Evolutionary conservation across 2,113 vertebrate genomes (phyloP).

Genomic region (Bos javanicus): DNA sequence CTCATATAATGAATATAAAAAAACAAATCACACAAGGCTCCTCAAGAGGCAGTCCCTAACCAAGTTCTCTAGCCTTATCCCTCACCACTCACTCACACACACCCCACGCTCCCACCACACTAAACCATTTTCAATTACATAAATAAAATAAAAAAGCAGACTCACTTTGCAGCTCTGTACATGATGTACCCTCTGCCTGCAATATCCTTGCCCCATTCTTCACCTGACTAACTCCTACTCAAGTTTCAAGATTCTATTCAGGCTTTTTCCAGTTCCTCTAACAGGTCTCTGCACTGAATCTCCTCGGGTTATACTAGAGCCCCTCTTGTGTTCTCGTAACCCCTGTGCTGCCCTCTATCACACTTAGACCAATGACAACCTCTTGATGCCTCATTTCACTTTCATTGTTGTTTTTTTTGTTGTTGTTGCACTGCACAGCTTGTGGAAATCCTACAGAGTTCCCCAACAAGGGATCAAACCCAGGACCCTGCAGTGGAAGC

Average conservation of each 20-base stretch:
- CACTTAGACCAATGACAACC: background rate
- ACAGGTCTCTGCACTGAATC: background rate
- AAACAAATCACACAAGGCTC: background rate
- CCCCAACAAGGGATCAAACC: background rate
- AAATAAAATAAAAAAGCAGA: background rate
- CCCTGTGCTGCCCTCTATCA: background rate
- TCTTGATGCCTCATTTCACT: background rate
- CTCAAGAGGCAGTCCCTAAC: background rate
- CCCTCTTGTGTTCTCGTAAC: background rate
- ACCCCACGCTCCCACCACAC: background rate
- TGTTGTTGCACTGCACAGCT: background rate
- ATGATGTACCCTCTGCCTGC: background rate
- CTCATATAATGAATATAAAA: background rate
- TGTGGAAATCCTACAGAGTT: background rate
- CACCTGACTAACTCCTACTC: conserved; percentile 13
- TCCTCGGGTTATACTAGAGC: background rate
- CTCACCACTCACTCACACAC: background rate
- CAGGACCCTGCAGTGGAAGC: background rate
- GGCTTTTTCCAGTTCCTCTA: conserved; percentile 21
- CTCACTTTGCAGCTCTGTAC: background rate
- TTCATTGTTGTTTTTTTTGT: background rate
- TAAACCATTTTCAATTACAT: conserved; percentile 19
- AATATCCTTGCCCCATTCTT: background rate
- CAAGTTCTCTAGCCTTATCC: background rate
- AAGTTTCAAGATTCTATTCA: conserved; percentile 23